These are phyloP conservation scores for Pseudorhombus dupliciocellatus DNA, from an alignment of 2,113 vertebrate genomes.

Conservation along the genomic window DNA sequence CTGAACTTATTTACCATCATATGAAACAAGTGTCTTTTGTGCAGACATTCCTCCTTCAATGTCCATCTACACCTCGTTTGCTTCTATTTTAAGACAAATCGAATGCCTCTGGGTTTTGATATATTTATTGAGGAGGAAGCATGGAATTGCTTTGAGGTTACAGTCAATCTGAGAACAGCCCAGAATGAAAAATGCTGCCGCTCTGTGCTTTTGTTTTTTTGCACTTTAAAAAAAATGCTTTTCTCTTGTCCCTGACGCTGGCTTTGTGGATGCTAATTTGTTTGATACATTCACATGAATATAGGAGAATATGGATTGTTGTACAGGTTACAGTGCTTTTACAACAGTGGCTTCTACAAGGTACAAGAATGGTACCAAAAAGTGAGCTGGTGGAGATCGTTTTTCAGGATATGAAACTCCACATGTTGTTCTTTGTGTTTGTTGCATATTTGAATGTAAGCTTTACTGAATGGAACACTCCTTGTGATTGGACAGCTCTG, in stretches of 20 bases:
- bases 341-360: neutral
- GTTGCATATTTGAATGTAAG: neutral
- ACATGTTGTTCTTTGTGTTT: neutral
- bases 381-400: neutral
- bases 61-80: conserved; percentile 3
- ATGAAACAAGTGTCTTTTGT: neutral
- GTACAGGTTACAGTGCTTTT: conserved; percentile 13
- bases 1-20: neutral
- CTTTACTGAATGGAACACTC: conserved; percentile 3
- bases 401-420: neutral
- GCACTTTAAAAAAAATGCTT: neutral
- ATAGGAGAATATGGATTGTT: conserved; percentile 14
- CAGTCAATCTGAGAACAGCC: conserved; percentile 17
- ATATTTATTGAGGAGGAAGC: neutral
- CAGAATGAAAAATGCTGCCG: neutral
- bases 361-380: neutral
- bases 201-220: neutral
- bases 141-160: conserved; percentile 6
- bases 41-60: too few species aligned
- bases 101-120: neutral
- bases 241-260: neutral
- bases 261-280: neutral
- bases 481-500: neutral
- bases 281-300: neutral
- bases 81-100: neutral